Evolutionary conservation across 1,140 invertebrate species (phyloP), one percentile per base, ranked within the genome.

Genomic region (Macrobrachium nipponense): DNA sequence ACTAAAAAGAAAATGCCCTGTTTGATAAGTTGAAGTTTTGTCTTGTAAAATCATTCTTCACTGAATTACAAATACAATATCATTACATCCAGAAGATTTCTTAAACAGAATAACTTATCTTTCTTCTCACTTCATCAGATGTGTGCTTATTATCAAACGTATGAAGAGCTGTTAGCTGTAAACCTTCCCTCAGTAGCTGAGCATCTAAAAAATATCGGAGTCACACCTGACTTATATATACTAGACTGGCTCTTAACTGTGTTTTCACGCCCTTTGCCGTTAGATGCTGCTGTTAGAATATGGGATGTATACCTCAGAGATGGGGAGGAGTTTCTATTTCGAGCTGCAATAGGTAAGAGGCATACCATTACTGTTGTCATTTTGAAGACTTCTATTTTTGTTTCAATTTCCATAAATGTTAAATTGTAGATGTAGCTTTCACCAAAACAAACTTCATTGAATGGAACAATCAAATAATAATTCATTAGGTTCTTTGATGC

Each of bases 161-260:
- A 95, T 92, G 93, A 94, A 76, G 93, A 93, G 84, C 93, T 96
- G 60, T 94, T 97, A 75, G 93, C 93, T 68, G 93, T 94, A 90
- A 95, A 96, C 90, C 91, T 97, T 87, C 96, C 96, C 12, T 92
- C 93, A 86, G 91, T 97, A 18, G 93, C 94, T 90, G 91, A 91
- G 5, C 95, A 95, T 90, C 94, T 97, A 89, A 91, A 93, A 60
- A 91, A 92, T 18, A 93, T 94, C 58, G 94, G 93, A 44, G 91
- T 96, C 0, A 95, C 93, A 75, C 95, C 96, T 15, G 96, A 98
- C 92, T 93, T 97, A 72, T 98, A 97, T 91, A 91, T 98, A 64
- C 93, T 97, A 87, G 96, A 98, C 91, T 97, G 96, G 96, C 93
- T 97, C 76, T 97, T 97, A 91, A 96, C 96, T 11, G 93, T 97